Base-by-base conservation (phyloP, 2,888 invertebrate species). In the Leptopilina syphax region DNA sequence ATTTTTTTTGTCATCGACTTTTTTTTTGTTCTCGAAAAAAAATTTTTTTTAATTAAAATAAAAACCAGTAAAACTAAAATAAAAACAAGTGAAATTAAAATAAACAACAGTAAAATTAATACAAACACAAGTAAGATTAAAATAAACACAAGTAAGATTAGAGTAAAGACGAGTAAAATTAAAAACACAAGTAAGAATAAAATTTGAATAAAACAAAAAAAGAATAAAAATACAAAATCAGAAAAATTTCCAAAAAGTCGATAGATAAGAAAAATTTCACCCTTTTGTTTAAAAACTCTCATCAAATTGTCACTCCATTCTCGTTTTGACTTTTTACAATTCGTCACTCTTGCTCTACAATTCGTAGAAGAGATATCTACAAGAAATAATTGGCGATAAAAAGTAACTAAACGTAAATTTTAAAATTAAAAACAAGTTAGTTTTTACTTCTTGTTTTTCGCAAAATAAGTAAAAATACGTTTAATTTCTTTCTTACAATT, bases 1-100 rank as follows among this genome's bases (percentile, higher is more conserved):
- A 80, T 82, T 80, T 81, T 81, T 68, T 60, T 76, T 76, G 67
- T 50, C 47, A 54, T 63, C 18, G 10, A 27, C 2, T 27, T 10
- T 27, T 65, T 65, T 65, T 7, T 3, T 5, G 4, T 34, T 4
- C 34, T 34, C 7, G 8, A 7, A 44, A 7, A 44, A 44, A 6
- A 44, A 8, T 44, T 44, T 44, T 44, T 34, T 3, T 34, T 3
- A 3, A 4, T 34, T 34, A 34, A 34, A 34, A 34, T 27, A 34
- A 3, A 34, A 34, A 34, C 3, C 3, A 34, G 34, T 1, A 3
- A 34, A 34, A 44, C 5, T 44, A 7, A 44, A 8, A 7, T 8
- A 34, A 34, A 34, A 34, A 34, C 34, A 3, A 34, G 34, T 1
- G 3, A 34, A 34, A 34, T 34, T 34, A 34, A 34, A 34, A 3